Conservation (phyloP, 2,113 vertebrate genomes). For the Castor canadensis region DNA sequence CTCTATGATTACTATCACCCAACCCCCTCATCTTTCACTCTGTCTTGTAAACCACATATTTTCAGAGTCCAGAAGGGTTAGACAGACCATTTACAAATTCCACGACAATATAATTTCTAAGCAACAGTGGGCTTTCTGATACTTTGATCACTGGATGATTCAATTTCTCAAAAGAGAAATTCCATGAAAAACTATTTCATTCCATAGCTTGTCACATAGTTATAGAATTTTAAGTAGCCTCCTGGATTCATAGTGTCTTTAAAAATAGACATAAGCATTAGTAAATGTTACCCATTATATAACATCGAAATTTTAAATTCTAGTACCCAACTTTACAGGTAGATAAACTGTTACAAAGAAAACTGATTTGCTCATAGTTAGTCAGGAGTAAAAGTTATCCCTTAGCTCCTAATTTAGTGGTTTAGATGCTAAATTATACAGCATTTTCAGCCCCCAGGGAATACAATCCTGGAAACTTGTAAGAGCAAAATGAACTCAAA, state of each 20-base stretch:
- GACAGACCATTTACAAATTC: not conserved
- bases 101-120: not conserved
- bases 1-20: not conserved
- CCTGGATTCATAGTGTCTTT: not conserved
- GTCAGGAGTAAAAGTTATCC: not conserved
- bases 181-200: too few species aligned
- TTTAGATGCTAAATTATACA: not conserved
- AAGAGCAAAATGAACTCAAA: conserved; percentile 32
- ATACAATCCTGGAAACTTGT: conserved; percentile 3
- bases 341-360: not conserved
- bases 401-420: not conserved
- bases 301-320: conserved; percentile 30
- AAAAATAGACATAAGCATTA: not conserved
- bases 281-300: not conserved
- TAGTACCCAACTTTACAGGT: not conserved
- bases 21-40: not conserved
- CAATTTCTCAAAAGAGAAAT: conserved; percentile 3
- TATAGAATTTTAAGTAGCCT: not conserved
- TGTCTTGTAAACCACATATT: not conserved
- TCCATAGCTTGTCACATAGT: not conserved
- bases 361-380: not conserved
- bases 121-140: not conserved
- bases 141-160: not conserved
- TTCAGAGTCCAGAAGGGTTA: not conserved
- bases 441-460: not conserved